phyloP scores from a whole-genome alignment of 2,797 vertebrate genomes.

The Buphagus erythrorhynchus region DNA sequence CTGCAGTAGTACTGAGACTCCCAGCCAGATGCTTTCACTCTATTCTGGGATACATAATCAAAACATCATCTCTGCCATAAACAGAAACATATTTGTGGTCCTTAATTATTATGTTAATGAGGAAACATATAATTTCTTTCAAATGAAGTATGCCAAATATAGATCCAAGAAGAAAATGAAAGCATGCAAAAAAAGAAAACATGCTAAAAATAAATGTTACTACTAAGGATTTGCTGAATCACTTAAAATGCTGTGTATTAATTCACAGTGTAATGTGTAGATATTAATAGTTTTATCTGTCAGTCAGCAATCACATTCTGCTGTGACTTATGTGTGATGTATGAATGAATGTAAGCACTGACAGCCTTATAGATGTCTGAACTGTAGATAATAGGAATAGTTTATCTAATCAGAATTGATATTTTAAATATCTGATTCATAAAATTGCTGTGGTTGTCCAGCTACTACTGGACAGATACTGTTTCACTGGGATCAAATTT shows the following conservation, averaged over 20 bases:
- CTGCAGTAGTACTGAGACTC: not conserved
- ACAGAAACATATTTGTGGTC: not conserved
- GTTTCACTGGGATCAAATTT: not conserved
- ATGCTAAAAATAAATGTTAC: not conserved
- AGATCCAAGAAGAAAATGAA: not conserved
- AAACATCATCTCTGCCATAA: not conserved
- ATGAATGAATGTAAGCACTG: not conserved
- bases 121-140: not conserved
- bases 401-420: not conserved
- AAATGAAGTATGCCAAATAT: not conserved
- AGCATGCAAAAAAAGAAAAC: not conserved
- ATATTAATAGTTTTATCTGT: not conserved
- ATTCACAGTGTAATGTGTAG: not conserved
- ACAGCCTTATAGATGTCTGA: not conserved
- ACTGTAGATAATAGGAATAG: not conserved
- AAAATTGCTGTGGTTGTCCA: not conserved
- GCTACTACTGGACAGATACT: not conserved
- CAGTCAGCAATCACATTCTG: not conserved
- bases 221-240: not conserved
- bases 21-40: not conserved
- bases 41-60: not conserved
- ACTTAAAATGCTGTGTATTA: not conserved
- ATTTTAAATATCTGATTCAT: not conserved
- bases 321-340: not conserved
- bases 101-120: conserved; percentile 2